Evolutionary conservation across 2,888 invertebrate species (phyloP), one percentile per base, ranked within the genome.

Genomic region (Sericinus montela): DNA sequence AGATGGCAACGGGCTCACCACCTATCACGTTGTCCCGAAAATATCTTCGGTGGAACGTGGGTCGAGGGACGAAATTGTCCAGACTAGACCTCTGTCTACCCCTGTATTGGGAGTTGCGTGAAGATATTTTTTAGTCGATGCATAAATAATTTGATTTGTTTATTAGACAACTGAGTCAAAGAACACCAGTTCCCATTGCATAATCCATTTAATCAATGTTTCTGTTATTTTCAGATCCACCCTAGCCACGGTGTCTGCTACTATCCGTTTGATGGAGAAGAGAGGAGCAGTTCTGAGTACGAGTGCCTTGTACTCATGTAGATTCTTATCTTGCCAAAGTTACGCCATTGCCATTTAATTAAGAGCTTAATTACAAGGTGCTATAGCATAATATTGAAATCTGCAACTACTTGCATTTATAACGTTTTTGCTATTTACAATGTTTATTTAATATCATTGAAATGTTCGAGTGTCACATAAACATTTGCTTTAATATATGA

Each of bases 251-350:
- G 86, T 14, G 75, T 80, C 16, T 90, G 92, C 62, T 93, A 93
- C 75, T 91, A 93, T 56, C 92, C 93, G 6, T 93, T 91, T 69
- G 93, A 90, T 48, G 93, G 94, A 0, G 90, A 91, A 67, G 94
- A 94, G 69, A 78, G 90, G 55, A 87, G 82, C 47, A 91, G 92
- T 53, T 69, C 82, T 1, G 90, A 92, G 56, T 95, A 94, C 76
- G 95, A 95, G 75, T 91, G 92, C 42, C 90, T 95, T 4, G 91
- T 92, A 25, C 76, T 86, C 9, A 57, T 84, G 67, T 87, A 72
- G 72, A 58, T 1, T 16, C n/a, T 1, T 13, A 30, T 39, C 25
- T 15, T 14, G 34, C 23, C 28, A 34, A 34, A 2, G 10, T 35
- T 35, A 15, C 15, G 9, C 15, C 30, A 8, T 9, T 10, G 14